Conservation (phyloP, 2,113 vertebrate species). For the Ondatra zibethicus region DNA sequence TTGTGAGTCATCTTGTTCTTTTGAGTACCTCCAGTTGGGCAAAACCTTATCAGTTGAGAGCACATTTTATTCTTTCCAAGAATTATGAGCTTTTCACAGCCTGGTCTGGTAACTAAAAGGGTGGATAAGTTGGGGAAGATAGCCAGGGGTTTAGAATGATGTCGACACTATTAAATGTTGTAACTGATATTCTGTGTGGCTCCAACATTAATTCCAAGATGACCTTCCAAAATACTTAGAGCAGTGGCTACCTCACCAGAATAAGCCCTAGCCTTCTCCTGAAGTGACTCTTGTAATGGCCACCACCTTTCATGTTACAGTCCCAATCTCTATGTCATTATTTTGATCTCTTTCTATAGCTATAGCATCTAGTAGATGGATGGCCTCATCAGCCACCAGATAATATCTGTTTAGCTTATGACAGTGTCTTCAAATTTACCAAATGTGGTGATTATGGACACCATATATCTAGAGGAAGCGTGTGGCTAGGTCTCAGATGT, state of each 20-base stretch:
- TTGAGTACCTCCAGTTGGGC: conserved; percentile 24
- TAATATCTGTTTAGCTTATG: neutral
- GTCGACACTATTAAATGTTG: neutral
- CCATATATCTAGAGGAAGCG: no score
- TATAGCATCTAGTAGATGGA: neutral
- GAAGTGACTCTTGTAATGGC: neutral
- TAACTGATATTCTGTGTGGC: neutral
- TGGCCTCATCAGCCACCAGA: neutral
- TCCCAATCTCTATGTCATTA: neutral
- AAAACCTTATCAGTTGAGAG: conserved; percentile 60
- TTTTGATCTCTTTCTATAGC: neutral
- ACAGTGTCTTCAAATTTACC: neutral
- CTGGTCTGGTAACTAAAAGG: neutral
- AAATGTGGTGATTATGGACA: neutral
- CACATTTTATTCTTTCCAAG: conserved; percentile 62
- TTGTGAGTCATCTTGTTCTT: neutral
- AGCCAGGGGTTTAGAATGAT: conserved; percentile 21
- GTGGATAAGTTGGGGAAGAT: neutral
- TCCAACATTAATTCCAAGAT: conserved; percentile 30
- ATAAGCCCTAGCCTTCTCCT: neutral
- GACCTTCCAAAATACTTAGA: neutral
- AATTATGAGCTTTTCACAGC: conserved; percentile 29
- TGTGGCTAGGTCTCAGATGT: neutral
- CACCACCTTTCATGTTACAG: neutral
- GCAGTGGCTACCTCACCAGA: neutral